These are phyloP conservation scores for Sternotherus odoratus DNA, from an alignment of 2,797 vertebrate species.

Conservation along the genomic window DNA sequence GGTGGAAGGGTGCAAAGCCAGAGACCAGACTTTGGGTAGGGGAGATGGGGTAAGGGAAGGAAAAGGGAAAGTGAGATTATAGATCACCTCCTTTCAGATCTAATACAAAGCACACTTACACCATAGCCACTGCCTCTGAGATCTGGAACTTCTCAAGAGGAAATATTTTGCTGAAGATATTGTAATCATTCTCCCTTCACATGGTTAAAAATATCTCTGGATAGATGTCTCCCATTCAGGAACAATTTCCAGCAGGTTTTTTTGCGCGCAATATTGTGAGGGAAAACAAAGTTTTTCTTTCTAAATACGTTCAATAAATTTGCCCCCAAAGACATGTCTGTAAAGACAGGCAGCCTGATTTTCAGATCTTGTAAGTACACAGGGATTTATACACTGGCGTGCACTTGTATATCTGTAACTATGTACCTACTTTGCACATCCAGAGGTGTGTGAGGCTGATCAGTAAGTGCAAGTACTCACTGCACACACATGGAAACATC, in stretches of 20 bases:
- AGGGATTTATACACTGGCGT: not conserved
- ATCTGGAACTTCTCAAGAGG: constrained; percentile 17
- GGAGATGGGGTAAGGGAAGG: not conserved
- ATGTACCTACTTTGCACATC: not conserved
- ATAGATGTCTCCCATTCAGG: not conserved
- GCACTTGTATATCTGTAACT: not conserved
- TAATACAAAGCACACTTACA: constrained; percentile 24
- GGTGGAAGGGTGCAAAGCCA: not conserved
- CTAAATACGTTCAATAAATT: rapidly evolving
- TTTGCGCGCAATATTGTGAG: not conserved
- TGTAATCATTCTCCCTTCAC: not conserved
- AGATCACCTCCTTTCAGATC: constrained; percentile 50
- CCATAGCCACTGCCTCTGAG: constrained; percentile 27
- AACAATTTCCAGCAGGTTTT: not conserved
- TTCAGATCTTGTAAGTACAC: rapidly evolving
- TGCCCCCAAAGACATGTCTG: not conserved
- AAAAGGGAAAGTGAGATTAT: constrained; percentile 51
- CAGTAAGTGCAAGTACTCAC: not conserved
- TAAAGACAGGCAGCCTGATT: not conserved
- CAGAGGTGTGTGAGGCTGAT: not conserved
- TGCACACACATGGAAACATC: not conserved
- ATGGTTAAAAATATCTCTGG: constrained; percentile 17
- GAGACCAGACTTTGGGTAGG: not conserved
- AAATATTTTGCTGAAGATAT: not conserved
- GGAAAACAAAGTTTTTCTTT: rapidly evolving